Evolutionary conservation across 2,797 vertebrate species (phyloP), one percentile per base, ranked within the genome.

Genomic region (Glyptemys insculpta): DNA sequence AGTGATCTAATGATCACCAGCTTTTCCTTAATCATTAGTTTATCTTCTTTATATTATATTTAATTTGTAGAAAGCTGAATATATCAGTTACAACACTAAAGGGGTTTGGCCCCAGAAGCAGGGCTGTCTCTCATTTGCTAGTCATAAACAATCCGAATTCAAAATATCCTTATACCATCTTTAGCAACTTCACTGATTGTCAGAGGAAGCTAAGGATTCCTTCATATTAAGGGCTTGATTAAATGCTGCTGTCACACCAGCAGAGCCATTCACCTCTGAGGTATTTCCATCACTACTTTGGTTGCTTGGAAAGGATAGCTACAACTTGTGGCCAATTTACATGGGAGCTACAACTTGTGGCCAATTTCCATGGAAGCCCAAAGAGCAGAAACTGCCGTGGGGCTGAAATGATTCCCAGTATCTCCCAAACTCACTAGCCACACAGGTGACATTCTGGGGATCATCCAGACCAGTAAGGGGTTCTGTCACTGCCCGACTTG

Each of bases 311-410:
- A 4, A 12, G 4, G 52, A n/a, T 79, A 1, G 1, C 1, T 37
- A 44, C 9, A 23, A 14, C 21, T 25, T 56, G 23, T 56, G 23
- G 54, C 21, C 1, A 5, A 8, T 34, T 15, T 68, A 0, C 0
- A 0, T 57, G 29, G 62, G 52, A 81, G n/a, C 19, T 37, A 44
- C 9, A 23, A 14, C 21, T 25, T 56, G 23, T 56, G 23, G 54
- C 21, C 1, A 6, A 8, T 34, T 15, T 68, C 0, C 0, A 0
- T 57, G 29, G 65, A 52, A 81, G n/a, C 19, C 65, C 34, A 4
- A 72, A 72, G 3, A 72, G 8, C 18, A 12, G 65, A 72, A 19
- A 68, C 65, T 68, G 65, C 15, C 21, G n/a, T 90, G 31, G 49
- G 29, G 83, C 81, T 86, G 80, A 93, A 34, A 29, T 53, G 84